These are phyloP conservation scores for Hetaerina americana DNA, from an alignment of 1,140 invertebrate genomes.

Conservation along the genomic window DNA sequence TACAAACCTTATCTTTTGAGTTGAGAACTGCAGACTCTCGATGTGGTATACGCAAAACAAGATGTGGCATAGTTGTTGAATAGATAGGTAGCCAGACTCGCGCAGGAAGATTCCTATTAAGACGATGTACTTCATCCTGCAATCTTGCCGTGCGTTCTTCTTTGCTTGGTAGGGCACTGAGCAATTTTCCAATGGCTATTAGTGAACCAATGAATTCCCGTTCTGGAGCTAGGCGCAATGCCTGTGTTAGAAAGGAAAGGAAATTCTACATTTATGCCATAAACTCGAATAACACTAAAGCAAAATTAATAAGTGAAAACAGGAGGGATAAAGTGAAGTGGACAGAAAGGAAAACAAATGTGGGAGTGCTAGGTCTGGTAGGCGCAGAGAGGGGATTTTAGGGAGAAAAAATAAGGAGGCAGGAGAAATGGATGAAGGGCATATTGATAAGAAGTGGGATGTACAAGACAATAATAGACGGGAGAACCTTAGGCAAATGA, in stretches of 20 bases:
- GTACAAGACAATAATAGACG: too few species aligned
- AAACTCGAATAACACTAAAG: too few species aligned
- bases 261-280: too few species aligned
- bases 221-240: constrained; percentile 69
- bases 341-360: too few species aligned
- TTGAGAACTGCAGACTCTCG: constrained; percentile 93
- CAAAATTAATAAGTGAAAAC: too few species aligned
- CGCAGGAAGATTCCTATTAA: constrained; percentile 95
- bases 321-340: too few species aligned
- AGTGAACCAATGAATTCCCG: constrained; percentile 76
- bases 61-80: constrained; percentile 49
- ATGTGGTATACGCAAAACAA: constrained; percentile 84
- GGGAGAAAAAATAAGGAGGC: too few species aligned
- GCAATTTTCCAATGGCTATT: constrained; percentile 79
- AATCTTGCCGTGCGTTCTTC: constrained; percentile 83
- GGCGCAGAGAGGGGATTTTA: too few species aligned
- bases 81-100: constrained; percentile 91
- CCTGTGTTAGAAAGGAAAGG: constrained; percentile 40
- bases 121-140: constrained; percentile 77
- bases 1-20: constrained; percentile 98
- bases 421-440: too few species aligned
- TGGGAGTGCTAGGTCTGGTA: too few species aligned
- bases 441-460: too few species aligned
- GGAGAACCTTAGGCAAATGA: too few species aligned
- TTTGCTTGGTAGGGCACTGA: constrained; percentile 84